A percentile compares a stretch with the other conserved stretches of the same genome.
Evolutionary conservation across 2,888 invertebrate species (phyloP).

Genomic region (Hyalella azteca): DNA sequence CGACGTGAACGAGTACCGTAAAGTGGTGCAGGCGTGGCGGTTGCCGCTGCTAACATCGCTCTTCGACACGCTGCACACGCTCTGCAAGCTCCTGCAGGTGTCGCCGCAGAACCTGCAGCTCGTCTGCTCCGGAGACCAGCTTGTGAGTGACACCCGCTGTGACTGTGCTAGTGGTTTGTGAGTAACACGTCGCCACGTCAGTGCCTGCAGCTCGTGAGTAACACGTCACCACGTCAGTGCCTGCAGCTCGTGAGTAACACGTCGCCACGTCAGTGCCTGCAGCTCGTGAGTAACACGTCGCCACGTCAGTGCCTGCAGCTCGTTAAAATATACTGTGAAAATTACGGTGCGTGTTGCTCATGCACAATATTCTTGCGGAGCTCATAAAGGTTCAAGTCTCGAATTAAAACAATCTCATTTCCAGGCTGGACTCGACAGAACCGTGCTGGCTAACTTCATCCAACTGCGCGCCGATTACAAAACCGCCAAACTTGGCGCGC

Average conservation of each 20-base stretch:
- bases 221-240: no score
- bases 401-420: conserved; percentile 60
- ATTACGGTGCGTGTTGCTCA: no score
- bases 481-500: conserved; percentile 73
- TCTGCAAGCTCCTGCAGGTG: conserved; percentile 92
- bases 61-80: conserved; percentile 94
- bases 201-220: no score
- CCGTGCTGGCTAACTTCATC: conserved; percentile 89
- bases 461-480: conserved; percentile 94
- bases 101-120: conserved; percentile 95
- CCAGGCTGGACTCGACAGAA: conserved; percentile 87
- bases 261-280: no score
- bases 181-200: neutral
- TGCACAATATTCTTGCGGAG: no score
- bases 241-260: no score
- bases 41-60: conserved; percentile 81
- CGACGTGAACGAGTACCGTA: conserved; percentile 96
- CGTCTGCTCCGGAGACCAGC: conserved; percentile 90
- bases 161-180: conserved; percentile 35
- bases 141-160: conserved; percentile 77
- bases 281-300: no score
- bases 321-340: no score
- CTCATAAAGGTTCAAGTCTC: no score
- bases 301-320: no score
- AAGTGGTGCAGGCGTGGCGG: conserved; percentile 79